These are phyloP conservation scores for Maniola jurtina DNA, from an alignment of 1,140 invertebrate species.

Conservation along the genomic window DNA sequence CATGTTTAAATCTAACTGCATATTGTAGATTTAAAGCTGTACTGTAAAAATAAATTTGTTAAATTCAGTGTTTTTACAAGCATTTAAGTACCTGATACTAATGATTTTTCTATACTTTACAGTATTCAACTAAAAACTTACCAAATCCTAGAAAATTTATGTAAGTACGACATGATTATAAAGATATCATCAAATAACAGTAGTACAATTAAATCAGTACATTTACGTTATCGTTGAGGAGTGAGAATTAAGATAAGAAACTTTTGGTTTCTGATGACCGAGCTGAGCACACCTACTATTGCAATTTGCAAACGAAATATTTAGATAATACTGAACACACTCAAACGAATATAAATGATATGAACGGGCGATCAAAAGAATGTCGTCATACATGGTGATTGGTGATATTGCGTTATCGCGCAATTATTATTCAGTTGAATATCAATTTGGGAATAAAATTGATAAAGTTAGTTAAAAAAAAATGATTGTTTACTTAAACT, in stretches of 20 bases:
- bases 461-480: neutral
- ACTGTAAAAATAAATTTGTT: conserved; percentile 17
- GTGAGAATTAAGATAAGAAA: conserved; percentile 8
- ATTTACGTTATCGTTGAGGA: neutral
- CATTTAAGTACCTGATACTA: neutral
- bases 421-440: conserved; percentile 25
- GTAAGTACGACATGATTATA: conserved; percentile 51
- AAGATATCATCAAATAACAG: neutral
- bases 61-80: too few species aligned
- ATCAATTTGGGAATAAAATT: neutral
- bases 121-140: conserved; percentile 26
- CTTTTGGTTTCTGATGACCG: neutral
- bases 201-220: neutral
- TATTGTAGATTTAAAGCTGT: conserved; percentile 18
- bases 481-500: neutral
- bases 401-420: conserved; percentile 16
- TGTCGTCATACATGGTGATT: conserved; percentile 35
- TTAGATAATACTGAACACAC: conserved; percentile 21
- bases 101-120: neutral
- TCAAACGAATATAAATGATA: conserved; percentile 17
- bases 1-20: conserved; percentile 49
- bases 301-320: conserved; percentile 8
- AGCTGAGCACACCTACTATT: too few species aligned
- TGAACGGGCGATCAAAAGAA: conserved; percentile 15
- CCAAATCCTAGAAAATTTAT: conserved; percentile 38